Conservation (phyloP, 2,113 vertebrate species). For the Turdus rufiventris region DNA sequence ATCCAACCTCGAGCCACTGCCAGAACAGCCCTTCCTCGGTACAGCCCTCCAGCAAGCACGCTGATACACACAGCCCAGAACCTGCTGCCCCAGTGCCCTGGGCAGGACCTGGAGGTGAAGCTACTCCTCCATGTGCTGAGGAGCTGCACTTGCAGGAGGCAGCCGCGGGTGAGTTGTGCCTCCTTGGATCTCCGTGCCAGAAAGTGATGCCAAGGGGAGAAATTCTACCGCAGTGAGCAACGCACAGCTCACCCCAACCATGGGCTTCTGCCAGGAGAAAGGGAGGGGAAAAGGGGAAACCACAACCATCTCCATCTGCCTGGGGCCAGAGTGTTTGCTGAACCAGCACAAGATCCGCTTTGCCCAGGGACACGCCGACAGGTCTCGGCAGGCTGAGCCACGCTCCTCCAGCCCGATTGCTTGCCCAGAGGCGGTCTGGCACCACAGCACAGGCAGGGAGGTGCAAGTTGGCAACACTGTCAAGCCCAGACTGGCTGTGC, state of each 20-base stretch:
- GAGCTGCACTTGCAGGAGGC: neutral
- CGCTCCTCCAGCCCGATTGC: neutral
- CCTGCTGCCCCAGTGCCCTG: neutral
- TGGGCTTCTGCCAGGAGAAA: slow-evolving; percentile 46
- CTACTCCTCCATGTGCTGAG: neutral
- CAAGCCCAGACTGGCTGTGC: neutral
- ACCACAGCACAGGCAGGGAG: neutral
- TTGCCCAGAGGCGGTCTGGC: neutral
- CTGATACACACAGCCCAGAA: neutral
- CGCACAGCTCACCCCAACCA: slow-evolving; percentile 39
- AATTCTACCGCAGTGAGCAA: slow-evolving; percentile 54
- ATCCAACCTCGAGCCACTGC: neutral
- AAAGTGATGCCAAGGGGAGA: slow-evolving; percentile 44
- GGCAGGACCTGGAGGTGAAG: neutral
- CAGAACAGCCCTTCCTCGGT: neutral
- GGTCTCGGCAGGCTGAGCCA: slow-evolving; percentile 26
- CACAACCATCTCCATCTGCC: slow-evolving; percentile 43
- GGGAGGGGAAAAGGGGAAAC: slow-evolving; percentile 56
- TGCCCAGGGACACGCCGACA: neutral
- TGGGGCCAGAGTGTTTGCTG: slow-evolving; percentile 18
- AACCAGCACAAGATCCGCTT: neutral
- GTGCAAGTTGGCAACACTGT: neutral
- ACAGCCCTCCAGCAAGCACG: neutral
- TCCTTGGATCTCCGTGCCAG: slow-evolving; percentile 24
- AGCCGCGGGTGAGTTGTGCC: neutral